These are phyloP conservation scores for Zelostemma sp. DNA, from an alignment of 1,140 invertebrate species.

Conservation along the genomic window DNA sequence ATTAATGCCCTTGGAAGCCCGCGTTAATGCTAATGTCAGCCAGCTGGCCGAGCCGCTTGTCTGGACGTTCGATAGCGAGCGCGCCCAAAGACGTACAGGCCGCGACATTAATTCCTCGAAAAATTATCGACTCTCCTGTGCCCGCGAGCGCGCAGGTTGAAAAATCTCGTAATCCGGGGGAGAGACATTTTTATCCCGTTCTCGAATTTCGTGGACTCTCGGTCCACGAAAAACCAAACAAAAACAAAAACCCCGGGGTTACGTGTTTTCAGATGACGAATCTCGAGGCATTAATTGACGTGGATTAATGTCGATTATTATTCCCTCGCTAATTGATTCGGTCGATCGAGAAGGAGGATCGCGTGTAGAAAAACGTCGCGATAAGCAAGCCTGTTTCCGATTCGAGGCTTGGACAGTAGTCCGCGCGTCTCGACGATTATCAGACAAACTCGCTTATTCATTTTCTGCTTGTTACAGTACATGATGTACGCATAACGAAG, in stretches of 20 bases:
- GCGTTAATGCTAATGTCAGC: conserved; percentile 63
- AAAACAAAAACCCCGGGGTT: background rate
- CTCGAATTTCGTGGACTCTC: conserved; percentile 6
- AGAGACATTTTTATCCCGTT: conserved; percentile 21
- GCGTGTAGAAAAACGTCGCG: background rate
- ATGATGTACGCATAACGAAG: conserved; percentile 42
- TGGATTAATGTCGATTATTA: background rate
- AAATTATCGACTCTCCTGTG: conserved; percentile 40
- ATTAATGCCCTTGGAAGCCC: conserved; percentile 66
- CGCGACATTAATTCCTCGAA: conserved; percentile 36
- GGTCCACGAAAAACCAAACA: background rate
- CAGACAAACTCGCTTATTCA: conserved; percentile 43
- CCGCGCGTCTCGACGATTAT: conserved; percentile 42
- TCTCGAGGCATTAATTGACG: background rate
- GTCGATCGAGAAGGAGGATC: background rate
- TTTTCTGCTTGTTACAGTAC: conserved; percentile 46
- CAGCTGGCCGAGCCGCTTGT: conserved; percentile 22
- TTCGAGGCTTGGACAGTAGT: conserved; percentile 28
- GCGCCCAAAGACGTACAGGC: conserved; percentile 20
- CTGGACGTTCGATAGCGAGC: conserved; percentile 8
- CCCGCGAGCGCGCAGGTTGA: conserved; percentile 10
- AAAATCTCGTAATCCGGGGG: conserved; percentile 11
- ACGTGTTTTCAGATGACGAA: background rate
- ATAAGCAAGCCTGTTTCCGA: conserved; percentile 9
- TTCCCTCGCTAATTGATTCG: conserved; percentile 2